phyloP scores from a whole-genome alignment of 30 jellyfish, hydroid and myxozoan genomes.

The Nemopilema nomurai region DNA sequence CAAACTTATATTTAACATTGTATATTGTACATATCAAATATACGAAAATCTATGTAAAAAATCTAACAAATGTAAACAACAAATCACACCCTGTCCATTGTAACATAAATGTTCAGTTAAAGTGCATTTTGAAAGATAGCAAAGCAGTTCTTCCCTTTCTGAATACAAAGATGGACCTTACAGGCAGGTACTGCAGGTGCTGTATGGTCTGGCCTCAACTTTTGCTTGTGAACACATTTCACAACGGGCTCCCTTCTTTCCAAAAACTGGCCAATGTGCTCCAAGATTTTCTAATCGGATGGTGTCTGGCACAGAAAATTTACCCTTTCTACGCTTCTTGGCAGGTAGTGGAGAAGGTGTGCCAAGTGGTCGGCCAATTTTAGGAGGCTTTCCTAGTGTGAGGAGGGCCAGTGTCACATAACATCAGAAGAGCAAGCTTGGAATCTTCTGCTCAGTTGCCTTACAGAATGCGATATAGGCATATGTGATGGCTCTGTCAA shows the following conservation, averaged over 20 bases:
- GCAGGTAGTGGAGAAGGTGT: slow-evolving; percentile 12
- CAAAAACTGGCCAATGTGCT: slow-evolving; percentile 54
- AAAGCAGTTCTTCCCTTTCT: slow-evolving; percentile 5
- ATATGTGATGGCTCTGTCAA: slow-evolving; percentile 68
- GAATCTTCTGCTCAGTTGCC: slow-evolving; percentile 11
- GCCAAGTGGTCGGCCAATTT: slow-evolving; percentile 42
- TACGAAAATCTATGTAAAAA: too few relatives aligned
- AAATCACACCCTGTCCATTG: too few relatives aligned
- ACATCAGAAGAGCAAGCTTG: slow-evolving; percentile 52
- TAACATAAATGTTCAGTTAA: neutral
- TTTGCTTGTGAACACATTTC: slow-evolving; percentile 36
- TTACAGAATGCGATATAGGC: slow-evolving; percentile 66
- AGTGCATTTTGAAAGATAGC: slow-evolving; percentile 1
- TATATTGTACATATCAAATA: too few relatives aligned
- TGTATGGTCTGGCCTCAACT: slow-evolving; percentile 7
- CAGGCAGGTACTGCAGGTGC: slow-evolving; percentile 2
- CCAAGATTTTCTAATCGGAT: slow-evolving; percentile 71
- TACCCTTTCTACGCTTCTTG: slow-evolving; percentile 37
- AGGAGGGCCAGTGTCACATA: slow-evolving; percentile 56
- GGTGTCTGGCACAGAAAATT: slow-evolving; percentile 33
- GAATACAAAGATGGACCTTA: neutral
- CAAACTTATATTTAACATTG: too few relatives aligned
- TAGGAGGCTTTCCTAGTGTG: slow-evolving; percentile 55
- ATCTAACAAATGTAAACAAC: too few relatives aligned
- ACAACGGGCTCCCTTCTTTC: slow-evolving; percentile 68